phyloP scores from a whole-genome alignment of 2,888 invertebrate species.

The Cephus runcator region DNA sequence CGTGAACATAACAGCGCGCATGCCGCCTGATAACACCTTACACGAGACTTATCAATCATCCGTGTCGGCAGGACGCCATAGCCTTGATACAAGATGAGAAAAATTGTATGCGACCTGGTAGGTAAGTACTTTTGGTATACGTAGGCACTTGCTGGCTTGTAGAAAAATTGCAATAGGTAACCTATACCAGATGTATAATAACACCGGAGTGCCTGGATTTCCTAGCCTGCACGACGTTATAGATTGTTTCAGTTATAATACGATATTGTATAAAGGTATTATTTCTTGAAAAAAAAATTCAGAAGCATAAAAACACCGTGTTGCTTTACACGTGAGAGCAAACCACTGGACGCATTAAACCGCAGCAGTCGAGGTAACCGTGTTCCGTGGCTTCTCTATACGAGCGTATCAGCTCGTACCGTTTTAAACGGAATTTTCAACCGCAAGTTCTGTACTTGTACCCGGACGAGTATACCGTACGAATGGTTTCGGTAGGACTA shows the following conservation, averaged over 20 bases:
- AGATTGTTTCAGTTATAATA: not conserved
- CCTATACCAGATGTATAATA: too few species aligned
- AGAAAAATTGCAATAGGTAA: not conserved
- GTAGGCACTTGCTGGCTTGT: not conserved
- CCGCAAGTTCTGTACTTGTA: not conserved
- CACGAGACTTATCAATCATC: slow-evolving; percentile 56
- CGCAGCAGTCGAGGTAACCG: not conserved
- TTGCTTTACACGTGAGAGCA: not conserved
- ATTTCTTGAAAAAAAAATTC: not conserved
- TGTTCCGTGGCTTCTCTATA: not conserved
- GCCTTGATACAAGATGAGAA: not conserved
- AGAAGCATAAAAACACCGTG: not conserved
- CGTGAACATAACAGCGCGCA: slow-evolving; percentile 53
- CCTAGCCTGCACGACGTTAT: not conserved
- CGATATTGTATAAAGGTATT: not conserved
- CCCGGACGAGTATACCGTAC: not conserved
- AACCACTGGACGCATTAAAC: not conserved
- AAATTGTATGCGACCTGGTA: not conserved
- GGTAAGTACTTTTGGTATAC: not conserved
- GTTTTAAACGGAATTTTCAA: not conserved
- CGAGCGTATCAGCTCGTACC: not conserved
- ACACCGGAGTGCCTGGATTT: not conserved
- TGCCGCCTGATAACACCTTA: slow-evolving; percentile 43
- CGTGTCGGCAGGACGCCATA: slow-evolving; percentile 17
- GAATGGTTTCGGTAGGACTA: not conserved